Base-by-base conservation (phyloP, 1,140 invertebrate genomes). In the Neotoxoptera formosana region DNA sequence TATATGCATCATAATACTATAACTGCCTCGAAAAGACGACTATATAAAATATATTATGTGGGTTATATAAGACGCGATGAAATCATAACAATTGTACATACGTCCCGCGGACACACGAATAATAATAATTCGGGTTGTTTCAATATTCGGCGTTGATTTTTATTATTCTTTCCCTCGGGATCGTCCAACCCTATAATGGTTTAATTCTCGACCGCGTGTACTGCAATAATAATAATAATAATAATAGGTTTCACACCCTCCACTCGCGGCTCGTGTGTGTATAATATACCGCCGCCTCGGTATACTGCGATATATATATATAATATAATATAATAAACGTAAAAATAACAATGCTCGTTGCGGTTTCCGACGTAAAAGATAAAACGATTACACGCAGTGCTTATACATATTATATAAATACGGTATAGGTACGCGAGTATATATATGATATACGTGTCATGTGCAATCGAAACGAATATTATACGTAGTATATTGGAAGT, bases 241-340 rank as follows among this genome's bases (percentile, higher is more conserved):
- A 93, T 93, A 93, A 93, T 83, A 41, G 48, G 91, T 84, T 84
- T 93, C 67, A 92, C 91, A 92, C 91, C 91, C 91, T 48, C 47
- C 7, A 34, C 67, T 47, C 36, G 14, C 47, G 45, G 48, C 51
- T 17, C 3, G 21, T 48, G 17, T 36, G 21, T 7, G 53, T n/a
- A n/a, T n/a, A n/a, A n/a, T n/a, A 93, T 86, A 25, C 41, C 47
- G 21, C 41, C 41, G 41, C 41, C n/a, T n/a, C n/a, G 41, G 41
- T 41, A 2, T 41, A 41, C 41, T n/a, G 41, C 41, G 41, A n/a
- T 84, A 53, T n/a, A 34, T 4, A 14, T 34, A 17, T 83, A 83
- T 8, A 36, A 81, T 83, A 23, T 81, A 81, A 34, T 23, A 83
- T 36, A 36, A 23, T 83, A 83, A 36, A 83, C 21, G 34, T 83